phyloP scores from a whole-genome alignment of 2,113 vertebrate species.

The Myotis brandtii region DNA sequence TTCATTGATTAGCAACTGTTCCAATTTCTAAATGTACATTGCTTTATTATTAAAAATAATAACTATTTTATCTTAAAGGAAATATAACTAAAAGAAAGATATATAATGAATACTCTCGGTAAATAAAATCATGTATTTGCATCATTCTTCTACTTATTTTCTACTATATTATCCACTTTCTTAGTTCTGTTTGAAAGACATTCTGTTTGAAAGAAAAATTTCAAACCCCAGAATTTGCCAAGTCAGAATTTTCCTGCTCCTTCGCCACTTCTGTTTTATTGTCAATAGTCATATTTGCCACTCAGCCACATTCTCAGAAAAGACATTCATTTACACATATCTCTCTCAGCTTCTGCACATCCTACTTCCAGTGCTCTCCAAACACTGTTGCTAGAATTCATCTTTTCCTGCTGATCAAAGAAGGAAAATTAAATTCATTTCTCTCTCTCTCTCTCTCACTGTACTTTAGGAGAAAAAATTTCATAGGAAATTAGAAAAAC shows the following conservation, averaged over 20 bases:
- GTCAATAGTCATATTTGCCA: background rate
- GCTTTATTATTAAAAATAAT: background rate
- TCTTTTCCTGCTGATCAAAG: background rate
- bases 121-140: background rate
- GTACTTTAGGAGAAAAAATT: slow-evolving; percentile 9
- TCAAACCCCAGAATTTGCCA: background rate
- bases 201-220: slow-evolving; percentile 4
- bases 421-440: background rate
- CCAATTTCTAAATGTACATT: background rate
- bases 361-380: background rate
- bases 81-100: background rate
- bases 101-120: background rate
- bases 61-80: background rate
- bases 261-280: background rate
- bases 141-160: background rate
- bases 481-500: background rate
- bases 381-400: background rate
- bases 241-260: background rate
- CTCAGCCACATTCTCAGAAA: background rate
- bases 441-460: background rate
- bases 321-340: background rate
- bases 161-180: background rate
- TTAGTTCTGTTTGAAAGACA: background rate
- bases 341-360: background rate
- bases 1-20: background rate